Evolutionary conservation across 2,888 invertebrate genomes (phyloP).

Genomic region (Heliconius erato): DNA sequence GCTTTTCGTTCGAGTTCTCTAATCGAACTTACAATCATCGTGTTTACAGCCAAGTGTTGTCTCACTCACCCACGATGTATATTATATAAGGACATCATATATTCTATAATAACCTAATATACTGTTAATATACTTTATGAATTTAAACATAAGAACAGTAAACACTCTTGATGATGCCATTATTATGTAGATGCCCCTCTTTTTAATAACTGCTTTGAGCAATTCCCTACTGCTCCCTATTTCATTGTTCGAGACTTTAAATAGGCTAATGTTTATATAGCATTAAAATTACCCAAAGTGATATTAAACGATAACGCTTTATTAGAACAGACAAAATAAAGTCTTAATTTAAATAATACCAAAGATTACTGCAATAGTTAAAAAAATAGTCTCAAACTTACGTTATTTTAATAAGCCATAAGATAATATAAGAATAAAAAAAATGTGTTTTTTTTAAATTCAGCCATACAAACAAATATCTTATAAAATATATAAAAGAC

Average conservation of each 20-base stretch:
- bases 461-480: neutral
- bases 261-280: constrained; percentile 22
- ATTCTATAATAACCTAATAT: neutral
- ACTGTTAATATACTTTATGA: neutral
- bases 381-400: neutral
- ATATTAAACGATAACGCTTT: neutral
- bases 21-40: too few relatives aligned
- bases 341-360: neutral
- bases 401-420: neutral
- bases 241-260: constrained; percentile 46
- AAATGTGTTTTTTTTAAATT: too few relatives aligned
- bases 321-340: neutral
- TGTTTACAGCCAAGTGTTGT: too few relatives aligned
- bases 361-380: neutral
- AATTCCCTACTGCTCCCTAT: constrained; percentile 61
- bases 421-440: too few relatives aligned
- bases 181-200: constrained; percentile 68
- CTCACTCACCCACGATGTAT: neutral
- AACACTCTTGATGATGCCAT: constrained; percentile 55
- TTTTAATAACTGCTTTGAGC: constrained; percentile 72
- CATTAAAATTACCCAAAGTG: neutral
- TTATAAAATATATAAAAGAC: neutral
- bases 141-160: neutral
- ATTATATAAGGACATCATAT: neutral
- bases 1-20: too few relatives aligned